Evolutionary conservation across 2,113 vertebrate species (phyloP), one percentile per base, ranked within the genome.

Genomic region (Empidonax alnorum): DNA sequence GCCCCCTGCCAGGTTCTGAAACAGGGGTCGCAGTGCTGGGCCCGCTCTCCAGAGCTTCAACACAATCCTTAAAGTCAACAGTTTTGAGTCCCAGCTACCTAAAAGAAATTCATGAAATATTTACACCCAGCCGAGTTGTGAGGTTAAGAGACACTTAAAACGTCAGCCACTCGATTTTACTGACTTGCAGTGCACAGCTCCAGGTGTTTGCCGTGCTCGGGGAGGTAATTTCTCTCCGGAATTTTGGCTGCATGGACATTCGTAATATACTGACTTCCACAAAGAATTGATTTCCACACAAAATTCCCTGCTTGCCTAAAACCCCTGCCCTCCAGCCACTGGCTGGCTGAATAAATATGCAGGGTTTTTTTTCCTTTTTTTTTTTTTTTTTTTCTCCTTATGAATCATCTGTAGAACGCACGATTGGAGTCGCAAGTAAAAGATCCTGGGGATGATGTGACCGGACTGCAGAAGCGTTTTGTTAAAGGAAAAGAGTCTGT

Each of bases 211-310:
- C 96, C 97, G 80, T 95, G 95, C 95, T 96, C 69, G 28, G 93
- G 89, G 94, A 97, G 94, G 94, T 97, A 98, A 98, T 98, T 98
- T 98, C 96, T 98, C 96, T 97, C 97, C 97, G 96, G 97, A 97
- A 98, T 98, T 97, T 98, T 97, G 97, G 97, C 95, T 98, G 95
- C 96, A 97, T 2, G 95, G 97, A 96, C 94, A 96, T 96, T 95
- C 94, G 44, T 98, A 98, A 97, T 97, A 96, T 96, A 98, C 90
- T 97, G 97, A 97, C 97, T 98, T 97, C 97, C 82, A 92, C 97
- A 98, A 97, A 98, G 95, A 98, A 98, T 98, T 98, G 98, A 98
- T 98, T 98, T 98, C 97, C 97, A 97, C 98, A 98, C 97, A 97
- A 97, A 98, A 98, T 98, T 97, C 97, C 97, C 96, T 97, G 92